Percentiles rank a stretch among this genome's conserved stretches.
These are phyloP conservation scores for Epistrophe grossulariae DNA, from an alignment of 2,888 invertebrate species.

Conservation along the genomic window DNA sequence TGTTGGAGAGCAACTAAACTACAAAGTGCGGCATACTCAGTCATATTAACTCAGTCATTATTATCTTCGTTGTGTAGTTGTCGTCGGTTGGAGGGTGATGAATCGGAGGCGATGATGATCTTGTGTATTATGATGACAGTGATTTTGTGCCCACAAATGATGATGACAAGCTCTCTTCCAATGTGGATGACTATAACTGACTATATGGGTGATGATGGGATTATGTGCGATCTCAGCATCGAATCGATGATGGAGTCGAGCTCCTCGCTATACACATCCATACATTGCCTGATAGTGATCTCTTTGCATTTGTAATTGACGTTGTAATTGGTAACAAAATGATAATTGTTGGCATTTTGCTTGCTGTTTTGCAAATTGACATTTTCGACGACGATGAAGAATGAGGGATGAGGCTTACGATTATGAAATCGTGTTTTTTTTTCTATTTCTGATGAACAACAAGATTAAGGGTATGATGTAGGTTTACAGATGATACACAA, in stretches of 20 bases:
- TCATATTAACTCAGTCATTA: constrained; percentile 22
- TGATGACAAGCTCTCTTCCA: constrained; percentile 20
- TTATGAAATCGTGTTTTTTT: constrained; percentile 23
- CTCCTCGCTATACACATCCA: background rate
- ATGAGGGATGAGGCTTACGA: constrained; percentile 48
- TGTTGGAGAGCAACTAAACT: constrained; percentile 11
- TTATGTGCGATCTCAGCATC: constrained; percentile 33
- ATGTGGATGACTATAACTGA: constrained; percentile 2
- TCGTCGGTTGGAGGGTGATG: constrained; percentile 49
- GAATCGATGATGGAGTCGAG: constrained; percentile 27
- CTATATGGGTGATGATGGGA: constrained; percentile 19
- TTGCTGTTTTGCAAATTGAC: constrained; percentile 54
- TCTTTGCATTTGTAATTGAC: constrained; percentile 75
- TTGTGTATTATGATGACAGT: constrained; percentile 65
- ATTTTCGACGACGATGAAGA: constrained; percentile 61
- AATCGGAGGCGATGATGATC: constrained; percentile 66
- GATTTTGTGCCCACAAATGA: constrained; percentile 68
- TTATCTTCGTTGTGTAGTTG: background rate
- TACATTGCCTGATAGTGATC: constrained; percentile 50
- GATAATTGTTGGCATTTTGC: constrained; percentile 67
- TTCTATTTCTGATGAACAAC: constrained; percentile 15
- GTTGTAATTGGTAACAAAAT: constrained; percentile 74
- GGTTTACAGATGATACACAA: background rate
- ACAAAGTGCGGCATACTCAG: constrained; percentile 32
- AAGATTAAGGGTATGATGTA: background rate